A percentile compares a stretch with the other conserved stretches of the same genome.
Evolutionary conservation across 2,888 invertebrate genomes (phyloP).

Genomic region (Morinoia aosen): DNA sequence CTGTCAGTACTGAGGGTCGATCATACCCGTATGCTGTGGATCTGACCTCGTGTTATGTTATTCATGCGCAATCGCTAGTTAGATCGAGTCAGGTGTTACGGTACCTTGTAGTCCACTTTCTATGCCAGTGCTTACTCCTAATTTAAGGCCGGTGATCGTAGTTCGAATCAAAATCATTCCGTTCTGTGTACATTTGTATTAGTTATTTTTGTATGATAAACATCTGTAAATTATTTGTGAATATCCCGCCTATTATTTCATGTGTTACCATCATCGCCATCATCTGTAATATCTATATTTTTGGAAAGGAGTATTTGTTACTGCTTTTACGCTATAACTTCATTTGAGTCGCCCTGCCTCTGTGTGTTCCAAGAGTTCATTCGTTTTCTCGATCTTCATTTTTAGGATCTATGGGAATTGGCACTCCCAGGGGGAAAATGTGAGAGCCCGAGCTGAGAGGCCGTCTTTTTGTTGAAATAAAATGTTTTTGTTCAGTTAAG

Average conservation of each 20-base stretch:
- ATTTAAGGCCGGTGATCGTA: background rate
- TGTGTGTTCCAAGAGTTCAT: background rate
- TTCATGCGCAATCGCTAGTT: background rate
- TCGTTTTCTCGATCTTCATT: background rate
- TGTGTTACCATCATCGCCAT: conserved; percentile 24
- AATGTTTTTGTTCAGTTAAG: no score
- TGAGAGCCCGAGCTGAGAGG: no score
- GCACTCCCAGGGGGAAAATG: no score
- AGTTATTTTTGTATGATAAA: conserved; percentile 37
- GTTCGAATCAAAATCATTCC: conserved; percentile 2
- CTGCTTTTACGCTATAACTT: background rate
- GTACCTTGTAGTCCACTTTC: background rate
- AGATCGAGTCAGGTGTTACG: background rate
- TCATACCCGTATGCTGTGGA: background rate
- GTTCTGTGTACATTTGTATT: background rate
- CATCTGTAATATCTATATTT: conserved; percentile 1
- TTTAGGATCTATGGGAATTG: no score
- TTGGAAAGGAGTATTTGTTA: background rate
- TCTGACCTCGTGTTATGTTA: background rate
- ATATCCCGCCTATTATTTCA: conserved; percentile 8
- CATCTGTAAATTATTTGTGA: conserved; percentile 18
- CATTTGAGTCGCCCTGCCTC: background rate
- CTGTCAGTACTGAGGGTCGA: background rate
- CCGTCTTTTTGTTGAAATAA: no score
- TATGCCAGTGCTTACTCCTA: background rate